Evolutionary conservation across 1,140 invertebrate species (phyloP), one percentile per base, ranked within the genome.

Genomic region (Callitettix versicolor): DNA sequence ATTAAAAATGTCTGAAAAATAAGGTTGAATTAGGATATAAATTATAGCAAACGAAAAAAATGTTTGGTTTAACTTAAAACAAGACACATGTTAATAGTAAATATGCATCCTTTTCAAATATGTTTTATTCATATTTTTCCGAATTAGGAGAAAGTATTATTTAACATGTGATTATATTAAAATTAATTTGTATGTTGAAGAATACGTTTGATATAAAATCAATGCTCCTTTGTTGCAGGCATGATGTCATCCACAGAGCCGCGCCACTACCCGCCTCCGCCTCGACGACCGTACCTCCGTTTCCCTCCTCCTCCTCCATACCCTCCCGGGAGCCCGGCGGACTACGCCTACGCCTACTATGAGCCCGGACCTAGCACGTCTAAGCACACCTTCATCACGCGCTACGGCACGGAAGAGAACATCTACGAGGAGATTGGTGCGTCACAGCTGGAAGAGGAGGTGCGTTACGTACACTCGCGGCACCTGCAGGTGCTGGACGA

Each of bases 351-450:
- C 65, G 85, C 85, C 11, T 88, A 87, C 64, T 86, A 86, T 66
- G 82, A 86, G 57, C 76, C 65, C 15, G 64, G 67, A 33, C 57
- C 58, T 20, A 36, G 51, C 21, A 58, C 49, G 53, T 44, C 55
- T 40, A 55, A 62, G 51, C 59, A 61, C 44, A 55, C 83, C 38
- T 86, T 84, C 62, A 79, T 86, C 20, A 86, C 84, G 5, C 74
- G 83, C 56, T 87, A 88, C 63, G 85, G 85, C 18, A 87, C 84
- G 12, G 82, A 85, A 67, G 87, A 91, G 71, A 91, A 91, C 67
- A 88, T 91, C 65, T 91, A 91, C 67, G 87, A 90, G 71, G 87
- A 91, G 74, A 89, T 91, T 62, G 84, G 71, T 1, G 53, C 57
- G 62, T 82, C 79, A 58, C 74, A 85, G 15, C 79, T 86, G 9